phyloP scores from a whole-genome alignment of 1,140 invertebrate genomes.

The Amyelois transitella region DNA sequence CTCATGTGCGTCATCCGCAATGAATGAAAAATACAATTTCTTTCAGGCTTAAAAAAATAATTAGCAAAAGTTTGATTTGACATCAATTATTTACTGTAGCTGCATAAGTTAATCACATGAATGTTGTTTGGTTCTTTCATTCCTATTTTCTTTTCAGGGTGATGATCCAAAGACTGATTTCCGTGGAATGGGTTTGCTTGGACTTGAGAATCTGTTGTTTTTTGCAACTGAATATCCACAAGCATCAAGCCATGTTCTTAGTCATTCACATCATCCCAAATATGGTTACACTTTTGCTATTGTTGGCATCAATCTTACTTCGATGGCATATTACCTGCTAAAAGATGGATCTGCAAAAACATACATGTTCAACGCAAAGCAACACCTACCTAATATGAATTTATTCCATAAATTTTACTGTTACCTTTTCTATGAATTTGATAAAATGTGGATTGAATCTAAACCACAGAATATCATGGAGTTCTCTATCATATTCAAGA shows the following conservation, averaged over 20 bases:
- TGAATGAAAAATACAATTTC: no score
- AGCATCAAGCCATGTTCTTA: conserved; percentile 87
- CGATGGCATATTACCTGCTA: conserved; percentile 88
- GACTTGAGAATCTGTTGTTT: conserved; percentile 93
- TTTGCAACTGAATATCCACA: conserved; percentile 89
- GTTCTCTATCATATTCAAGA: conserved; percentile 89
- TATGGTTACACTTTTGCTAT: conserved; percentile 93
- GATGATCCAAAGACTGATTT: conserved; percentile 99
- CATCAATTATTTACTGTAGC: not conserved
- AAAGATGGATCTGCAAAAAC: conserved; percentile 89
- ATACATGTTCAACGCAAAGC: conserved; percentile 93
- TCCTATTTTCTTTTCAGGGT: conserved; percentile 79
- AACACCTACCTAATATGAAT: conserved; percentile 80
- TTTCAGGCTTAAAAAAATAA: no score
- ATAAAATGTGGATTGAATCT: conserved; percentile 92
- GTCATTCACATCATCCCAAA: conserved; percentile 91
- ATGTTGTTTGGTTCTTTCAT: not conserved
- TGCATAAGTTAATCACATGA: not conserved
- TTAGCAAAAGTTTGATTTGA: no score
- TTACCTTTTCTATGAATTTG: conserved; percentile 95
- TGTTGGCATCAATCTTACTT: conserved; percentile 95
- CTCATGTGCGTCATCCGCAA: no score
- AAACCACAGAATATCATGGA: conserved; percentile 96
- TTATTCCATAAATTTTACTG: conserved; percentile 96
- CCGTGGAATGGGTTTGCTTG: conserved; percentile 97